These are phyloP conservation scores for Crambe crambe DNA, from an alignment of 37 sponge, comb jelly and placozoan species.

Conservation along the genomic window DNA sequence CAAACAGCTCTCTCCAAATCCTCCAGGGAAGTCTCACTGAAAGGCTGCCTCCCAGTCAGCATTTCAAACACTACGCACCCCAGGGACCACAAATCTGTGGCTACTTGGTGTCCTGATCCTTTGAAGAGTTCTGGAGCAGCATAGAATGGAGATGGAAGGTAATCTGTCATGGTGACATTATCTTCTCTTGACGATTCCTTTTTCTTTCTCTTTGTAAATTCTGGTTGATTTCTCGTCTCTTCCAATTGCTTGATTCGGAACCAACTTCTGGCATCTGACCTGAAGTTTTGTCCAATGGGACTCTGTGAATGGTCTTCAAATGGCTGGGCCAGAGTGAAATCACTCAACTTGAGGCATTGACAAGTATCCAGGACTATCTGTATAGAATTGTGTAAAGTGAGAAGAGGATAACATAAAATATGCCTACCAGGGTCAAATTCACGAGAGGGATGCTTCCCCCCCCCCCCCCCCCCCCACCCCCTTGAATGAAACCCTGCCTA, in stretches of 20 bases:
- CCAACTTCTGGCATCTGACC: background rate
- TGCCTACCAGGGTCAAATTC: too few species aligned
- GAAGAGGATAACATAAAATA: background rate
- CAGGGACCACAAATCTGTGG: conserved; percentile 62
- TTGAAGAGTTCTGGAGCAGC: conserved; percentile 52
- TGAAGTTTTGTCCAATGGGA: background rate
- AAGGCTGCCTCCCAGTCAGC: conserved; percentile 28
- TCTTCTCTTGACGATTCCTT: background rate
- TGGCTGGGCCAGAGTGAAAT: conserved; percentile 33
- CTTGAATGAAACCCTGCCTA: too few species aligned
- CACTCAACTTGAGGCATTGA: conserved; percentile 40
- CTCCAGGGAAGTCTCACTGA: background rate
- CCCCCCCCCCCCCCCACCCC: too few species aligned
- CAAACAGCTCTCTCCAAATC: background rate
- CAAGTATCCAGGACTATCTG: conserved; percentile 43
- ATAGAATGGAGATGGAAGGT: conserved; percentile 48
- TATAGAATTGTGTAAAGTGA: too few species aligned
- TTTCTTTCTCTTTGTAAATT: background rate
- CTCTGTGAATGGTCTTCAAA: background rate
- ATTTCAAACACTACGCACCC: conserved; percentile 54
- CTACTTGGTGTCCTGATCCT: conserved; percentile 2
- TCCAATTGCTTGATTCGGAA: background rate
- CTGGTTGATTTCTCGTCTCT: background rate
- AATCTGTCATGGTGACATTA: background rate
- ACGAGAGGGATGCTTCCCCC: too few species aligned